Evolutionary conservation across 2,797 vertebrate genomes (phyloP).

Genomic region (Myripristis jacobus): DNA sequence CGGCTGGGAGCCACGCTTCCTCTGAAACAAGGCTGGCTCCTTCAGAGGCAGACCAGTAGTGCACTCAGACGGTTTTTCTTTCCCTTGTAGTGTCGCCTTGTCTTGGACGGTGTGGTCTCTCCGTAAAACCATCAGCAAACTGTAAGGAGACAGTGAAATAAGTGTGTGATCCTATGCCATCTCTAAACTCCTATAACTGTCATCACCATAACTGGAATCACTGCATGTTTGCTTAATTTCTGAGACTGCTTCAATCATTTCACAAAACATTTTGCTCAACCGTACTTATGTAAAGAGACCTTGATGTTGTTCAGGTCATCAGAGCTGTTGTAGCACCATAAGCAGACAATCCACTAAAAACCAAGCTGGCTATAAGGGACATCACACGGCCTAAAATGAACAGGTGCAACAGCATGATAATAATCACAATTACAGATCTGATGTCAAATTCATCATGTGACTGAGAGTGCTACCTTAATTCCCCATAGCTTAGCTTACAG

Average conservation of each 20-base stretch:
- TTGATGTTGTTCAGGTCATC: constrained; percentile 86
- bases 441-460: no score
- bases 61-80: not conserved
- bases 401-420: not conserved
- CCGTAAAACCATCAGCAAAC: constrained; percentile 90
- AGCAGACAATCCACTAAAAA: constrained; percentile 87
- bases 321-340: constrained; percentile 90
- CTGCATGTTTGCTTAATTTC: not conserved
- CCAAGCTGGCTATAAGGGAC: constrained; percentile 90
- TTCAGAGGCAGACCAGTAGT: not conserved
- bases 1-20: constrained; percentile 38
- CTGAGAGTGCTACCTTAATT: no score
- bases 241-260: not conserved
- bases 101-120: constrained; percentile 4
- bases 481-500: not conserved
- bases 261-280: not conserved
- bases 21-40: constrained; percentile 21
- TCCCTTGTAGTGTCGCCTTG: not conserved
- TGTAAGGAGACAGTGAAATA: constrained; percentile 66
- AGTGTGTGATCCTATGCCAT: not conserved
- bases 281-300: constrained; percentile 89
- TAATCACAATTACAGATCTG: no score
- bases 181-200: not conserved
- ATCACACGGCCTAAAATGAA: constrained; percentile 87
- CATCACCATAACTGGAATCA: no score